These are phyloP conservation scores for Oceanodroma leucorhoa DNA, from an alignment of 2,797 vertebrate species.

Conservation along the genomic window DNA sequence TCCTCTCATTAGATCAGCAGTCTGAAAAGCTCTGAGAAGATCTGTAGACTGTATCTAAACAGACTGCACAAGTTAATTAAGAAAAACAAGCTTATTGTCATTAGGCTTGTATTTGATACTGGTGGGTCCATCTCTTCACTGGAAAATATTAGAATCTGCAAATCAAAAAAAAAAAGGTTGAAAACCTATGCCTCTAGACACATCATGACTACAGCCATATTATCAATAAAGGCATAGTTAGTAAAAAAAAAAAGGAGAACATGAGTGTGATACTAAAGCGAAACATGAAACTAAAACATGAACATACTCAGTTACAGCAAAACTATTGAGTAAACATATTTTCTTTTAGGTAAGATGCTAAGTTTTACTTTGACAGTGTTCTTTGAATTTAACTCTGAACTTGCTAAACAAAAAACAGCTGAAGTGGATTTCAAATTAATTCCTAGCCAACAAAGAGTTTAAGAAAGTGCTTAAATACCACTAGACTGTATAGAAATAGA, in stretches of 20 bases:
- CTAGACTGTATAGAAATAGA: background rate
- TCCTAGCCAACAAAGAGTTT: background rate
- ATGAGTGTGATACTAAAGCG: background rate
- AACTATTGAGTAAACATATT: background rate
- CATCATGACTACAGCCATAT: background rate
- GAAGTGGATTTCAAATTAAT: background rate
- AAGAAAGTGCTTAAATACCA: background rate
- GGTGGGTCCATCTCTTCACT: background rate
- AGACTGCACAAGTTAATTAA: background rate
- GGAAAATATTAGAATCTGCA: constrained; percentile 21
- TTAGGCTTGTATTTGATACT: constrained; percentile 8
- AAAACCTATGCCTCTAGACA: background rate
- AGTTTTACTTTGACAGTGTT: background rate
- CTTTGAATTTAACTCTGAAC: background rate
- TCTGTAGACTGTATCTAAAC: constrained; percentile 4
- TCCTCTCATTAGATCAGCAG: background rate
- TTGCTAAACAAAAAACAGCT: background rate
- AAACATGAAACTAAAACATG: too few species aligned
- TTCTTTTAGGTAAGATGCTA: background rate
- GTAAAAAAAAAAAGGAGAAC: background rate
- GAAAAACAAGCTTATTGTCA: constrained; percentile 22
- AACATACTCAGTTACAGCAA: background rate
- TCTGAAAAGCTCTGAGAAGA: constrained; percentile 14
- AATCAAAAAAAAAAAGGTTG: background rate
- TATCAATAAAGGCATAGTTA: background rate